Percentiles rank a stretch among this genome's conserved stretches.
phyloP scores from a whole-genome alignment of 2,797 vertebrate genomes.

The Austrolebias charrua region DNA sequence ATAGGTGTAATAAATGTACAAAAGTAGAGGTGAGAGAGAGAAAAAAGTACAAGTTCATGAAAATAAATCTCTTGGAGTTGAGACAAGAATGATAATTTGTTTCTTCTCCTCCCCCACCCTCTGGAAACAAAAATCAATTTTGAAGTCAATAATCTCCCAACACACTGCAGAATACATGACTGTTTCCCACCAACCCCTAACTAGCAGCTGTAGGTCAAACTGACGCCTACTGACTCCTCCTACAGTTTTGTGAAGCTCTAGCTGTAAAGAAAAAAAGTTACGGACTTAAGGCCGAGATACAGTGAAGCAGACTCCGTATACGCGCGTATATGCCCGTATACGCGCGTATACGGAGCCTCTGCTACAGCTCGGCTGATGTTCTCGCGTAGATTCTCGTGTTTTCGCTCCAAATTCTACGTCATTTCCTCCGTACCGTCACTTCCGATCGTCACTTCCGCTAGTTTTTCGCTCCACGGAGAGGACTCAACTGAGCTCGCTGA shows the following conservation, averaged over 20 bases:
- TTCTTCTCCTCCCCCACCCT: slow-evolving; percentile 51
- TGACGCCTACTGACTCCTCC: slow-evolving; percentile 26
- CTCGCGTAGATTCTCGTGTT: no score
- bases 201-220: slow-evolving; percentile 38
- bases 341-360: no score
- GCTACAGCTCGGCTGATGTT: no score
- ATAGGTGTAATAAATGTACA: not conserved
- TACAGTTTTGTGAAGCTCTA: slow-evolving; percentile 28
- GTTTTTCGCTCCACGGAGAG: no score
- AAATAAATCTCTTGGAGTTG: slow-evolving; percentile 38
- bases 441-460: no score
- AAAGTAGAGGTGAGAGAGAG: not conserved
- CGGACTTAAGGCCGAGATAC: no score
- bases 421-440: no score
- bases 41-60: slow-evolving; percentile 22
- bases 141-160: slow-evolving; percentile 64
- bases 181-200: slow-evolving; percentile 51
- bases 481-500: no score
- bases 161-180: slow-evolving; percentile 54
- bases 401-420: no score
- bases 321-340: no score
- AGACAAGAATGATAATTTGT: slow-evolving; percentile 61
- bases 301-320: no score
- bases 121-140: slow-evolving; percentile 69
- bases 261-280: slow-evolving; percentile 36